Evolutionary conservation across 2,113 vertebrate species (phyloP).

Genomic region (Anolis sagrei): DNA sequence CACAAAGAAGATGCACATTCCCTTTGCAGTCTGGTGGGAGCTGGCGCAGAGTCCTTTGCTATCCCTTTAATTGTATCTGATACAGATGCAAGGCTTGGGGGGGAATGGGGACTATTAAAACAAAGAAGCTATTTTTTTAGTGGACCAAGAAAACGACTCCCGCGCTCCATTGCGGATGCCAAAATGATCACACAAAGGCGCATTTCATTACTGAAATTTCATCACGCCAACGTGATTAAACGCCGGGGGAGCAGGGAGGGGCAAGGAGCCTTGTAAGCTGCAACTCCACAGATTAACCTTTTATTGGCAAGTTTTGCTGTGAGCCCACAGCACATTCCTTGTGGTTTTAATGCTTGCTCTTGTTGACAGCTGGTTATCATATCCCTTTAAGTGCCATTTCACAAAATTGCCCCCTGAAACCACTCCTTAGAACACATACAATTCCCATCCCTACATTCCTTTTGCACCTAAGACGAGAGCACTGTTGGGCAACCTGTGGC

Average conservation of each 20-base stretch:
- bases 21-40: conserved; percentile 52
- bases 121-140: conserved; percentile 82
- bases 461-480: not conserved
- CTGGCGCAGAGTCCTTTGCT: conserved; percentile 64
- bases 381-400: conserved; percentile 27
- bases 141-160: conserved; percentile 80
- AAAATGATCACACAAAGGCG: conserved; percentile 82
- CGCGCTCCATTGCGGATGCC: conserved; percentile 77
- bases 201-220: conserved; percentile 88
- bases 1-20: conserved; percentile 65
- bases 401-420: conserved; percentile 1
- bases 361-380: conserved; percentile 33
- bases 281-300: conserved; percentile 75
- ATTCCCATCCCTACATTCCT: not conserved
- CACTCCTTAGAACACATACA: not conserved
- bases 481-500: not conserved
- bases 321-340: conserved; percentile 29
- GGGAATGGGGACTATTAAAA: conserved; percentile 63
- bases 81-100: conserved; percentile 73
- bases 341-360: not conserved
- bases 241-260: conserved; percentile 71
- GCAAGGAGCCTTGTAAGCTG: conserved; percentile 69
- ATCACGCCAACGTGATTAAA: conserved; percentile 86
- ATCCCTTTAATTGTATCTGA: conserved; percentile 86
- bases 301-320: conserved; percentile 61